Conservation (phyloP, 2,888 invertebrate species). For the Cremastinae sp. region DNA sequence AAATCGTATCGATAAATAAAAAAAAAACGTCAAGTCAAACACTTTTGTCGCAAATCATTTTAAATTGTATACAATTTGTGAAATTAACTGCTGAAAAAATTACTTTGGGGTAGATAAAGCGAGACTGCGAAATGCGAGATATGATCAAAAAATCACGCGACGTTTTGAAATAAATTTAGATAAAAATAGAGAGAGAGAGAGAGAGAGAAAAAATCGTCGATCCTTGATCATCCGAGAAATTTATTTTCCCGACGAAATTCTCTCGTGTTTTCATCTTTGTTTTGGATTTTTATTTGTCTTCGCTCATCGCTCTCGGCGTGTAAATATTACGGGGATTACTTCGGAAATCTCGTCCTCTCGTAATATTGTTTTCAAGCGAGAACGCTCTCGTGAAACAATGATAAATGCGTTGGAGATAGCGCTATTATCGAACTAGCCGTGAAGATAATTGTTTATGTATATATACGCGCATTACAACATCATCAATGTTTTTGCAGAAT, state of each 20-base stretch:
- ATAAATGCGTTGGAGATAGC: neutral
- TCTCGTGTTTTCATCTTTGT: constrained; percentile 1
- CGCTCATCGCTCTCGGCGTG: neutral
- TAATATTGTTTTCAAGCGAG: neutral
- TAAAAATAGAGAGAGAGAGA: too few species aligned
- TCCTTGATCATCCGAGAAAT: neutral
- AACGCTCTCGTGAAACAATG: neutral
- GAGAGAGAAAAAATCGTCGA: constrained; percentile 1
- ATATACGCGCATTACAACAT: neutral
- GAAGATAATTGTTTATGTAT: neutral
- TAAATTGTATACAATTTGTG: too few species aligned
- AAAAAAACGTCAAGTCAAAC: neutral
- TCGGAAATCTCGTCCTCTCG: constrained; percentile 6
- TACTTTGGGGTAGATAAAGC: neutral
- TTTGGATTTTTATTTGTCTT: neutral
- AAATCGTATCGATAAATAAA: neutral
- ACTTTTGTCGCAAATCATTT: neutral
- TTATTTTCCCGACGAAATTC: constrained; percentile 11
- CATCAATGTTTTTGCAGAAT: neutral
- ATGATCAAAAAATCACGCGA: neutral
- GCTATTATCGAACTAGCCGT: neutral
- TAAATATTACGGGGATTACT: constrained; percentile 9
- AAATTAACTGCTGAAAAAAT: too few species aligned
- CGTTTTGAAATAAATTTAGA: neutral
- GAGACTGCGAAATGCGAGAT: constrained; percentile 3